Conservation (phyloP, 2,113 vertebrate species). For the Chlorodrepanis virens region DNA sequence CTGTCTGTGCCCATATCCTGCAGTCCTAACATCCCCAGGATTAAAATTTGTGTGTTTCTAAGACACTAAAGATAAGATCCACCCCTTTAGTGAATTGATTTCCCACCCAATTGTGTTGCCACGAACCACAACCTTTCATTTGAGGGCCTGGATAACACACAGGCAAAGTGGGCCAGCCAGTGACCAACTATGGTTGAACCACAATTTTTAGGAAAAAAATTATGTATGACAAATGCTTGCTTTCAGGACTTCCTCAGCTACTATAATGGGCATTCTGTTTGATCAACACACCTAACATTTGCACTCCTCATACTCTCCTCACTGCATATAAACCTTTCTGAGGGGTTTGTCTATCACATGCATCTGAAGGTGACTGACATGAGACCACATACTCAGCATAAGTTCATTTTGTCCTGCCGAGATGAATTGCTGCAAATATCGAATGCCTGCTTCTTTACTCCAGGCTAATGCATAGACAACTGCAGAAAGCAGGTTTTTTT, state of each 20-base stretch:
- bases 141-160: not conserved
- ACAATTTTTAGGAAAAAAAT: not conserved
- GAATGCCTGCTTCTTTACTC: not conserved
- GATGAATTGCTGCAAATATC: not conserved
- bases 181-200: not conserved
- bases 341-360: rapidly evolving
- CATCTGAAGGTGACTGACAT: not conserved
- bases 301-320: not conserved
- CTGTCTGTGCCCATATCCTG: not conserved
- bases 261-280: not conserved
- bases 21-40: not conserved
- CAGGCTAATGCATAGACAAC: not conserved
- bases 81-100: not conserved
- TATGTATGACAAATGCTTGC: not conserved
- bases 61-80: not conserved
- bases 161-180: not conserved
- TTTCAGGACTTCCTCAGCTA: not conserved
- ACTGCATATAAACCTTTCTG: not conserved
- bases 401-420: not conserved
- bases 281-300: not conserved
- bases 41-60: not conserved
- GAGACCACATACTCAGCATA: rapidly evolving
- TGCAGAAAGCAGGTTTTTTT: not conserved
- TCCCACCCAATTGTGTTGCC: not conserved
- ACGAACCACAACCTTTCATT: not conserved